These are phyloP conservation scores for Parnassius apollo DNA, from an alignment of 2,888 invertebrate genomes.

Conservation along the genomic window DNA sequence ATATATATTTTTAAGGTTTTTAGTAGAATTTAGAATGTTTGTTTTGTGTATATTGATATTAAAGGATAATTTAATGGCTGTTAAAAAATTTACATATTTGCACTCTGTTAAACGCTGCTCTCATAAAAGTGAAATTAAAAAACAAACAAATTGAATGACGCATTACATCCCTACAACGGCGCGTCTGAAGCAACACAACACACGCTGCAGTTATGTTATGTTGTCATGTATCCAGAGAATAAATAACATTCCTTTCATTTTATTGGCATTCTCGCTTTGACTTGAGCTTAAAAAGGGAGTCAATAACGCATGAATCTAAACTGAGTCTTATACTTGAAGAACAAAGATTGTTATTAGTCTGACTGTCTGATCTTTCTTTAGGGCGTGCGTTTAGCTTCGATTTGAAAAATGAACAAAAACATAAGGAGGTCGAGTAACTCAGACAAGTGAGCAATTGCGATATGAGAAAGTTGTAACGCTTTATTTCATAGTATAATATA, in stretches of 20 bases:
- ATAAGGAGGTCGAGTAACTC: too few relatives aligned
- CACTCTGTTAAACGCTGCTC: too few relatives aligned
- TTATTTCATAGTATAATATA: too few relatives aligned
- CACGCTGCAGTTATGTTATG: background rate
- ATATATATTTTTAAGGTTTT: too few relatives aligned
- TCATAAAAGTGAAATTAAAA: slow-evolving; percentile 5
- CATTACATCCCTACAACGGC: slow-evolving; percentile 1
- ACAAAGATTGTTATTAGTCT: background rate
- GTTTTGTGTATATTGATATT: too few relatives aligned
- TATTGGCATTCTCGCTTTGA: slow-evolving; percentile 35
- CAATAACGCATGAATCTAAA: slow-evolving; percentile 8
- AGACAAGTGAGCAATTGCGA: too few relatives aligned
- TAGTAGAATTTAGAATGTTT: too few relatives aligned
- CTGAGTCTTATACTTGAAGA: slow-evolving; percentile 14
- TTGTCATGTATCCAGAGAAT: background rate
- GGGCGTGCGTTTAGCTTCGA: too few relatives aligned
- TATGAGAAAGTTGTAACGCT: too few relatives aligned
- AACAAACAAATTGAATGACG: slow-evolving; percentile 10
- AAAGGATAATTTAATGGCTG: too few relatives aligned
- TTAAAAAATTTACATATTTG: too few relatives aligned
- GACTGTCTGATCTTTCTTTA: background rate
- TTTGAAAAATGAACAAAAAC: too few relatives aligned
- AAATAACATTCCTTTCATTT: slow-evolving; percentile 30
- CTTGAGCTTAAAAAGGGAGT: slow-evolving; percentile 26
- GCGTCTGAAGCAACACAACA: slow-evolving; percentile 4